phyloP scores from a whole-genome alignment of 2,113 vertebrate species.

The Otolemur garnettii region DNA sequence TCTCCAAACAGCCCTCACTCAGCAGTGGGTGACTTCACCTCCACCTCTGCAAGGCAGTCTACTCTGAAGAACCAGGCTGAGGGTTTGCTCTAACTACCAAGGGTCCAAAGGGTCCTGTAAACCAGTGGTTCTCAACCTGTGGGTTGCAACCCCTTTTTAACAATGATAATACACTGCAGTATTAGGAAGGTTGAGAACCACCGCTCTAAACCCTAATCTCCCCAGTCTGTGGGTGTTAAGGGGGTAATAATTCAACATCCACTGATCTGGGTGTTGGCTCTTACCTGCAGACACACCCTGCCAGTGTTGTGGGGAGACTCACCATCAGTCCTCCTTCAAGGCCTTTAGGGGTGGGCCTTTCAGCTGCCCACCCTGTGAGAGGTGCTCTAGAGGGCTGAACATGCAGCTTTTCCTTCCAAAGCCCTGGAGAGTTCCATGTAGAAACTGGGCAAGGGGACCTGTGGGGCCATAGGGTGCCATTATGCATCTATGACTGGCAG shows the following conservation, averaged over 20 bases:
- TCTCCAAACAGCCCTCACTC: not conserved
- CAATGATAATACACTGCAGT: too few species aligned
- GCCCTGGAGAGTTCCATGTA: rapidly evolving
- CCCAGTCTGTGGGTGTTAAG: not conserved
- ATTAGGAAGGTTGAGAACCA: too few species aligned
- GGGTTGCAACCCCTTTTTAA: too few species aligned
- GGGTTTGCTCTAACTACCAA: not conserved
- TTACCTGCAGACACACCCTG: not conserved
- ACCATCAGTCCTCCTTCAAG: not conserved
- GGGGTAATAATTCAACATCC: not conserved
- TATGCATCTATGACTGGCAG: too few species aligned
- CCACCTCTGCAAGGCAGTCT: not conserved
- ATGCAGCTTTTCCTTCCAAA: not conserved
- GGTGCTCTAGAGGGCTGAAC: not conserved
- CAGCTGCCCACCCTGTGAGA: not conserved
- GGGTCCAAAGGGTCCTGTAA: not conserved
- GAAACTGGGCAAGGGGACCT: too few species aligned
- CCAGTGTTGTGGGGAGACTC: not conserved
- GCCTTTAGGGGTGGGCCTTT: not conserved
- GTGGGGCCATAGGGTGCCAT: not conserved
- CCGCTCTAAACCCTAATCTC: not conserved
- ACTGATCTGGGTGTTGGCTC: not conserved
- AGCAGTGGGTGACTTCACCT: not conserved
- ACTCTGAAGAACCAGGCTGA: not conserved
- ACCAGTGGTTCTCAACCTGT: too few species aligned